phyloP scores from a whole-genome alignment of 2,113 vertebrate genomes.

The Perca schrenkii region DNA sequence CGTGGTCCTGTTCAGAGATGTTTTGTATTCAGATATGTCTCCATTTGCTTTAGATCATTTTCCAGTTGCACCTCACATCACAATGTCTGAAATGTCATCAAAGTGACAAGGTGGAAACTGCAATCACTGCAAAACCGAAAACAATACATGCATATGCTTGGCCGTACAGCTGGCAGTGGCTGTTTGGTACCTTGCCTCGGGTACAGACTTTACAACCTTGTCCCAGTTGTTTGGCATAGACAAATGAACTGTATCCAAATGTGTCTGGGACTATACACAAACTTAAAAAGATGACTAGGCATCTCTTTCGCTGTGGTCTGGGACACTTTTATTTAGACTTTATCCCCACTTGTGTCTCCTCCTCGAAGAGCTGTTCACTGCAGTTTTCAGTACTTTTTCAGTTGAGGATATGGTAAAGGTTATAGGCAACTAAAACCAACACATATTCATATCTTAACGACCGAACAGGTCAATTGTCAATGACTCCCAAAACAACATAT shows the following conservation, averaged over 20 bases:
- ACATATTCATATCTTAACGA: too few relatives aligned
- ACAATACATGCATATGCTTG: neutral
- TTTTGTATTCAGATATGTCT: conserved; percentile 11
- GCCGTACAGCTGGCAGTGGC: conserved; percentile 43
- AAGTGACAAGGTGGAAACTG: conserved; percentile 10
- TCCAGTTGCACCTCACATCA: conserved; percentile 11
- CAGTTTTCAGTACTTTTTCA: neutral
- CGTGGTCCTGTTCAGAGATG: neutral
- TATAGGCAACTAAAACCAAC: neutral
- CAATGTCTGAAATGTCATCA: neutral
- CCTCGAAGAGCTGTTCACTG: conserved; percentile 5
- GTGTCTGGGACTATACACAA: conserved; percentile 29
- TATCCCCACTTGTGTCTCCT: neutral
- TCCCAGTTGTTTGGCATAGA: conserved; percentile 72
- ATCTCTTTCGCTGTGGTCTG: conserved; percentile 36
- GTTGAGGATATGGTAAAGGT: neutral
- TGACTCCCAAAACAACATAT: too few relatives aligned
- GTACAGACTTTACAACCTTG: conserved; percentile 65
- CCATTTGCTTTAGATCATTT: neutral
- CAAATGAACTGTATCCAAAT: conserved; percentile 49
- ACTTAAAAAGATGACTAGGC: conserved; percentile 49
- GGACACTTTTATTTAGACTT: conserved; percentile 59
- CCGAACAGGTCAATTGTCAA: too few relatives aligned
- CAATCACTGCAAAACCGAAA: conserved; percentile 24
- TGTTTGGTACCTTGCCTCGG: conserved; percentile 50